Percentiles rank a stretch among this genome's conserved stretches.
Conservation (phyloP, 2,888 invertebrate genomes). For the Caenorhabditis angaria region DNA sequence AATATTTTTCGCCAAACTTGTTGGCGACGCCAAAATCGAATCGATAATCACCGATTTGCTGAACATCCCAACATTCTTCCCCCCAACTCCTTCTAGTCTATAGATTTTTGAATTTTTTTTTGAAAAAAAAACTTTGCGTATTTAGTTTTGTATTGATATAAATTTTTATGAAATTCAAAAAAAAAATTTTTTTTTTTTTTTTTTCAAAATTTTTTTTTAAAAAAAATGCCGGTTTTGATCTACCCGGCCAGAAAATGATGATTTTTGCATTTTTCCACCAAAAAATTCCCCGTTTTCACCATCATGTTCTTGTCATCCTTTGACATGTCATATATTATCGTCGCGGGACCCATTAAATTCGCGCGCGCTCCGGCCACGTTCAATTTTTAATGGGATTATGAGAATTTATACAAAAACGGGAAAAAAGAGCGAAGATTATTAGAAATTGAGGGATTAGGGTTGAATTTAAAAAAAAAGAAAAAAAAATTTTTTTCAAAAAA, state of each 20-base stretch:
- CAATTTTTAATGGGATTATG: background rate
- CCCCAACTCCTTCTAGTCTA: background rate
- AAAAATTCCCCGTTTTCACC: no score
- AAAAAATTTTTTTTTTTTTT: no score
- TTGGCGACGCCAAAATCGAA: background rate
- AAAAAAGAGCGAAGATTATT: no score
- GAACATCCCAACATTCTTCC: background rate
- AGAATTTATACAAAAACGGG: background rate
- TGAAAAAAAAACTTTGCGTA: background rate
- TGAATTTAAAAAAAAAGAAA: background rate
- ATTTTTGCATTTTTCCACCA: background rate
- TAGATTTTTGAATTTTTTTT: no score
- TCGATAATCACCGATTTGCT: background rate
- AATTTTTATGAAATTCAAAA: no score
- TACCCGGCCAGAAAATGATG: no score
- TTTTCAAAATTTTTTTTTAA: no score
- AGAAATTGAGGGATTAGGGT: background rate
- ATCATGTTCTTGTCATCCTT: background rate
- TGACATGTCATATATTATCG: constrained; percentile 4
- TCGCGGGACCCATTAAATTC: background rate
- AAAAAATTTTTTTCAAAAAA: no score
- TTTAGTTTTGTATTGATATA: background rate
- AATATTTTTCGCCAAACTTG: background rate
- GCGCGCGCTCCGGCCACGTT: no score
- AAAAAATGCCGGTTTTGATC: no score